Conservation (phyloP, 2,113 vertebrate species). For the Thryonomys swinderianus region DNA sequence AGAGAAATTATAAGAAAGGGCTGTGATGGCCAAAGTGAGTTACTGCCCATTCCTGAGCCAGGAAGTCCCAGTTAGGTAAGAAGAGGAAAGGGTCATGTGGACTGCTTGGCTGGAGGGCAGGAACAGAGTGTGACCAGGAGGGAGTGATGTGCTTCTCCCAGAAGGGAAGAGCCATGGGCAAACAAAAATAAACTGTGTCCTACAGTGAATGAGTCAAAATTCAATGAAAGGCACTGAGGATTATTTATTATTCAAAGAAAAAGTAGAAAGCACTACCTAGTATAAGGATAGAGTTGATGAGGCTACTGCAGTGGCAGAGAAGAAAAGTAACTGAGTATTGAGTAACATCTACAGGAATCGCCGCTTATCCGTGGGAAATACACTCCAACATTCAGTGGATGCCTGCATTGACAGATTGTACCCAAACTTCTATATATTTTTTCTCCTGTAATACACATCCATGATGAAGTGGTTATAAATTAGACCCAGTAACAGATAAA, state of each 20-base stretch:
- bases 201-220: neutral
- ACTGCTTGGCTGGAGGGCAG: neutral
- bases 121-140: neutral
- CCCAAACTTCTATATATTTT: neutral
- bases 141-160: neutral
- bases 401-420: neutral
- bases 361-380: too few species aligned
- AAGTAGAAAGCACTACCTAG: neutral
- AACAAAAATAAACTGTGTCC: neutral
- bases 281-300: neutral
- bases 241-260: conserved; percentile 13
- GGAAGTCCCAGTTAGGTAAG: neutral
- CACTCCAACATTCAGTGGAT: neutral
- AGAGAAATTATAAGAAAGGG: conserved; percentile 13
- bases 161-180: neutral
- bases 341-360: neutral
- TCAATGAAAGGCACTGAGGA: neutral
- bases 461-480: neutral
- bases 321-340: neutral
- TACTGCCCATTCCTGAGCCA: neutral
- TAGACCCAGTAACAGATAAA: neutral
- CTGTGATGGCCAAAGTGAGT: neutral
- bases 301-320: neutral
- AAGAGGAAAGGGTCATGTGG: neutral
- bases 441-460: neutral